Conservation (phyloP, 2,797 vertebrate species). For the Synanceia verrucosa region DNA sequence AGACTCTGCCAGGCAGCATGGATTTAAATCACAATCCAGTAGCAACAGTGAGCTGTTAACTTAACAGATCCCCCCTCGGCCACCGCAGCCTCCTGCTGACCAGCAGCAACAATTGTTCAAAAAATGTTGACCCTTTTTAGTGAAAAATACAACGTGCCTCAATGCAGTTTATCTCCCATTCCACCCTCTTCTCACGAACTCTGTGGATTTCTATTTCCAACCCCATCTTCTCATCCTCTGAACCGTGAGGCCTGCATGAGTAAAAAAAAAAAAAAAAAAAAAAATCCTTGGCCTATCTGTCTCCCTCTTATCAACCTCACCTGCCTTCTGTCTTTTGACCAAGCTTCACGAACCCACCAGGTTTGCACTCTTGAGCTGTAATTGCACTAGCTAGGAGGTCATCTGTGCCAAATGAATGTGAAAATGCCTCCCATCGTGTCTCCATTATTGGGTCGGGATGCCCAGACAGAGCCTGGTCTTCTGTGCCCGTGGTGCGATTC, state of each 20-base stretch:
- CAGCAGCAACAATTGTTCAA: constrained; percentile 38
- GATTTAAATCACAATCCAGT: constrained; percentile 47
- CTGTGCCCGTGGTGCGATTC: neutral
- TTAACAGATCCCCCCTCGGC: constrained; percentile 45
- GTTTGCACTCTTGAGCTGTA: constrained; percentile 35
- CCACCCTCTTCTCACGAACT: neutral
- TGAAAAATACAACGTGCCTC: constrained; percentile 30
- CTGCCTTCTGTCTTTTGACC: constrained; percentile 22
- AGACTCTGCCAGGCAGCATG: constrained; percentile 17
- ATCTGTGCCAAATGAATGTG: constrained; percentile 25
- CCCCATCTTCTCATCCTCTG: constrained; percentile 34
- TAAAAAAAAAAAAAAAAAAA: constrained; percentile 47
- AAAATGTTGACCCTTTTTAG: constrained; percentile 27
- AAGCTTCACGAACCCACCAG: constrained; percentile 12
- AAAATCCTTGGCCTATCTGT: constrained; percentile 25
- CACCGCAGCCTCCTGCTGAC: constrained; percentile 25
- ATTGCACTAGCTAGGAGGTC: constrained; percentile 43
- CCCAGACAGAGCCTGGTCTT: neutral
- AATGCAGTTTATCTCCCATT: constrained; percentile 29
- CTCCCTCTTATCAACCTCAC: constrained; percentile 26
- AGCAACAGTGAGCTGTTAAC: constrained; percentile 46
- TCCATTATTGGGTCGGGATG: constrained; percentile 13
- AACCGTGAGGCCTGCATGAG: constrained; percentile 16
- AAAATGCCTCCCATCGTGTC: constrained; percentile 31
- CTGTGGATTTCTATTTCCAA: constrained; percentile 11